These are phyloP conservation scores for Bombus difficillimus DNA, from an alignment of 1,140 invertebrate species.

Conservation along the genomic window DNA sequence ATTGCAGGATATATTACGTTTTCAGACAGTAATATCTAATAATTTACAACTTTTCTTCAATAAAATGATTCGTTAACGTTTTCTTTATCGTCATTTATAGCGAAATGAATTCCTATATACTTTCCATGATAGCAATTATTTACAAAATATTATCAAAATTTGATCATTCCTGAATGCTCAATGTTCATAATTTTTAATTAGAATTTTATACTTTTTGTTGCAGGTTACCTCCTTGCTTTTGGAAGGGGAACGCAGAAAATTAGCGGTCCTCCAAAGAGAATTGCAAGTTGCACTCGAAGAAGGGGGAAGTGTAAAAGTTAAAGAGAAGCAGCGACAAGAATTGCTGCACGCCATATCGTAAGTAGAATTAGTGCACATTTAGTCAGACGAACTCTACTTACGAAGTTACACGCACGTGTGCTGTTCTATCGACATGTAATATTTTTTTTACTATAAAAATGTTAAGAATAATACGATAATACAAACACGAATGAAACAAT, in stretches of 20 bases:
- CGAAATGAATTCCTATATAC: not conserved
- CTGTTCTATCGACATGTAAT: not conserved
- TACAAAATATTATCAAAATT: no score
- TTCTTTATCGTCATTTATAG: not conserved
- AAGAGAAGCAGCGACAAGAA: slow-evolving; percentile 88
- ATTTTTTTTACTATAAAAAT: not conserved
- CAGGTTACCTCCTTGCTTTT: slow-evolving; percentile 88
- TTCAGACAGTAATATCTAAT: not conserved
- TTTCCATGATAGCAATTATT: no score
- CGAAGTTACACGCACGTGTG: not conserved
- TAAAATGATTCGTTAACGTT: not conserved
- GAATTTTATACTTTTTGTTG: slow-evolving; percentile 53
- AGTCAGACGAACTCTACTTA: not conserved
- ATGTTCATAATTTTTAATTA: not conserved
- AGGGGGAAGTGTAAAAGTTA: slow-evolving; percentile 86
- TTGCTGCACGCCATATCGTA: slow-evolving; percentile 87
- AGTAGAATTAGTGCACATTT: slow-evolving; percentile 68
- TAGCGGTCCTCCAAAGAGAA: slow-evolving; percentile 87
- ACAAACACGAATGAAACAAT: not conserved
- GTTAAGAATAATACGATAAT: not conserved
- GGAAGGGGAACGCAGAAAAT: slow-evolving; percentile 87
- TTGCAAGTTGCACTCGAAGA: slow-evolving; percentile 85
- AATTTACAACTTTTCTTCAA: not conserved
- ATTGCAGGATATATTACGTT: no score
- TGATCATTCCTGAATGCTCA: not conserved